A percentile compares a stretch with the other conserved stretches of the same genome.
Evolutionary conservation across 2,113 vertebrate species (phyloP).

Genomic region (Aspiorhynchus laticeps): DNA sequence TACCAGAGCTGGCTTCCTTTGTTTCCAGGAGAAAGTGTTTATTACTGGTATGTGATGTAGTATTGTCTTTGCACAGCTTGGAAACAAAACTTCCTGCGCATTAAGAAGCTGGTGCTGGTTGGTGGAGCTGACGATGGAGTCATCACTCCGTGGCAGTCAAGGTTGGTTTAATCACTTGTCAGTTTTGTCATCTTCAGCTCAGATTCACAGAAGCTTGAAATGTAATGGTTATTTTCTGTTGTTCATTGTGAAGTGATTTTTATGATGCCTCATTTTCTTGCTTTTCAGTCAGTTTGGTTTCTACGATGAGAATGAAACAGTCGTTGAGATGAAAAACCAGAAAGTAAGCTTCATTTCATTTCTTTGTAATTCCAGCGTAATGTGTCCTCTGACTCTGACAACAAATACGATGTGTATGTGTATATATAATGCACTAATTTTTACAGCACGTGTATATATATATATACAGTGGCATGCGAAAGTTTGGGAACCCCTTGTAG

Average conservation of each 20-base stretch:
- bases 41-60: constrained; percentile 10
- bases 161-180: constrained; percentile 66
- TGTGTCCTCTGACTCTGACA: too few species aligned
- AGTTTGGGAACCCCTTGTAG: too few species aligned
- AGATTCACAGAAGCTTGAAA: background rate
- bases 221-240: background rate
- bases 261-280: background rate
- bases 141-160: constrained; percentile 92
- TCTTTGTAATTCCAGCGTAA: background rate
- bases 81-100: constrained; percentile 87
- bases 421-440: too few species aligned
- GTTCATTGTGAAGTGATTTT: background rate
- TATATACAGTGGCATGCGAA: too few species aligned
- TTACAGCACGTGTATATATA: too few species aligned
- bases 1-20: background rate
- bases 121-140: constrained; percentile 90
- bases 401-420: too few species aligned
- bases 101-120: constrained; percentile 83
- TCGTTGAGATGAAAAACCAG: constrained; percentile 84
- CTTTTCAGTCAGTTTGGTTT: constrained; percentile 87
- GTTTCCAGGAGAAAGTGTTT: background rate
- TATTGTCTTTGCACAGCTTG: constrained; percentile 73
- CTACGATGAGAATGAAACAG: constrained; percentile 86
- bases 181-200: background rate
- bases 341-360: constrained; percentile 73